A percentile compares a stretch with the other conserved stretches of the same genome.
These are phyloP conservation scores for Macropus fuliginosus DNA, from an alignment of 2,797 vertebrate species.

Conservation along the genomic window DNA sequence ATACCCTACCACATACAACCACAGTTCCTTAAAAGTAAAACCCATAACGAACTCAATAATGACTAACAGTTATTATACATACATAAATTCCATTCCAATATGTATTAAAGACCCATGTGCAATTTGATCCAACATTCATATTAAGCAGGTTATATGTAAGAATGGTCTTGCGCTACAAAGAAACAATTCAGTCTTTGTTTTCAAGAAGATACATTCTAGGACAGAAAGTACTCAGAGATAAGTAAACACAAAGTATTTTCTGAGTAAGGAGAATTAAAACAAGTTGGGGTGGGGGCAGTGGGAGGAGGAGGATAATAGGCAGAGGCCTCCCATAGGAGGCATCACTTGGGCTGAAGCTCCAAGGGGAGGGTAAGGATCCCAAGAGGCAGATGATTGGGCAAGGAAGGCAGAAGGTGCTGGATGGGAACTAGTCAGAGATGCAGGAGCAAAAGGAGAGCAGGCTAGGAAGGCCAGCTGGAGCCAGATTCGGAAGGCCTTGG, in stretches of 20 bases:
- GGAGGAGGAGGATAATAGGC: not conserved
- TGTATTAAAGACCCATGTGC: not conserved
- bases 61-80: not conserved
- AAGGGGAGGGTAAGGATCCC: not conserved
- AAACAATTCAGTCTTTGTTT: not conserved
- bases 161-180: not conserved
- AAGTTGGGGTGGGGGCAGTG: not conserved
- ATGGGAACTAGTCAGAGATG: not conserved
- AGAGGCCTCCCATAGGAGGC: not conserved
- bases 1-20: not conserved
- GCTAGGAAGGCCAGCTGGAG: not conserved
- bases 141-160: not conserved
- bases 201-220: not conserved
- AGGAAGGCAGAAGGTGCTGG: not conserved
- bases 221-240: not conserved
- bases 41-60: not conserved
- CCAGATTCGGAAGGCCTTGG: not conserved
- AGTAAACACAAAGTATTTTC: not conserved
- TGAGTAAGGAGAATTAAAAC: not conserved
- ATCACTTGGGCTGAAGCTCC: not conserved
- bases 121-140: not conserved
- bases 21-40: not conserved
- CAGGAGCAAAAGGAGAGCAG: not conserved
- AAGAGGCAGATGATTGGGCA: not conserved
- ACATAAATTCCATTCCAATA: not conserved